These are phyloP conservation scores for Thalassoma bifasciatum DNA, from an alignment of 2,113 vertebrate species.

Conservation along the genomic window DNA sequence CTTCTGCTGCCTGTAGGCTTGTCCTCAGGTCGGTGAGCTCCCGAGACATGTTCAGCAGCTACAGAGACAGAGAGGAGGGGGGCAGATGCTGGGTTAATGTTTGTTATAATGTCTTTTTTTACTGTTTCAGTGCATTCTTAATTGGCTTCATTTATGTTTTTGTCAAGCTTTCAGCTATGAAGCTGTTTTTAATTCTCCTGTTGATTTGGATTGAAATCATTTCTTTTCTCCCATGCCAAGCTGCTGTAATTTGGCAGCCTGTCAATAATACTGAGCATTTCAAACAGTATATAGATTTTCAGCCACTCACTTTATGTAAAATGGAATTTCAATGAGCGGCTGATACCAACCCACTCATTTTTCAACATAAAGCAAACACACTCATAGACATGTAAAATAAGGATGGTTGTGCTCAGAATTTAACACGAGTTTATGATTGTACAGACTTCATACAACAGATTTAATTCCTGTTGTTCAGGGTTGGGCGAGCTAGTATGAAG, in stretches of 20 bases:
- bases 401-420: no score
- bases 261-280: background rate
- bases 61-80: background rate
- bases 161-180: background rate
- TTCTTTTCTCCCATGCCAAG: background rate
- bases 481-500: no score
- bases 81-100: constrained; percentile 16
- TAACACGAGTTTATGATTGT: no score
- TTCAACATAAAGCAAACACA: background rate
- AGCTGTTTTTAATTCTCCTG: background rate
- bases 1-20: constrained; percentile 91
- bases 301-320: background rate
- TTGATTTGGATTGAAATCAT: background rate
- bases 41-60: constrained; percentile 98
- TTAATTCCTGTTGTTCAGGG: no score
- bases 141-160: background rate
- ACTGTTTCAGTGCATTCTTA: no score
- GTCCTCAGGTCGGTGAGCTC: constrained; percentile 94
- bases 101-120: background rate
- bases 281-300: background rate
- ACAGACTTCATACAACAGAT: no score
- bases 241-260: background rate
- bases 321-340: background rate
- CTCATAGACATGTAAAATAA: background rate
- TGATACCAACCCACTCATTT: background rate